Evolutionary conservation across 2,113 vertebrate species (phyloP), one percentile per base, ranked within the genome.

Genomic region (Megalops atlanticus): DNA sequence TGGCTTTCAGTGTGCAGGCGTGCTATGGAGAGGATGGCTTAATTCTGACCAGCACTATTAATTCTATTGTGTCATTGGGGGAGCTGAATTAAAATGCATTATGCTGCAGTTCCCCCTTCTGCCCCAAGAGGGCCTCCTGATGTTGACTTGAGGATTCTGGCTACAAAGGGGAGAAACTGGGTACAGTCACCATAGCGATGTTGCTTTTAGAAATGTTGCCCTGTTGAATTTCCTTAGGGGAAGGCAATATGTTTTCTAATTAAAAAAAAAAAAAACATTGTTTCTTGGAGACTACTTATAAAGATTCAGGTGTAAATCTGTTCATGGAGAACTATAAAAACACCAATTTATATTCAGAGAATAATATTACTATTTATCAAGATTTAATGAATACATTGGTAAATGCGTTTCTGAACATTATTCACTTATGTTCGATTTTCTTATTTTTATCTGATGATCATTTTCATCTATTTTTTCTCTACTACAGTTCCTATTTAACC

Each of bases 61-160:
- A 24, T 45, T 12, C 36, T 6, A 33, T 33, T 77, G 27, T 21
- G 31, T 4, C 0, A 3, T 10, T 31, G 24, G 1, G 2, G n/a
- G 36, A 40, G 38, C 27, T n/a, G 15, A 68, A 69, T 35, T 27
- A 4, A 72, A 45, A 49, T 47, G 12, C 16, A 68, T 43, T 45
- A 4, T 18, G 54, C 21, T 70, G 74, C 54, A 76, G 36, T 76
- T 14, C 35, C 54, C 27, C 0, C 27, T 69, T 69, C 11, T 12
- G 80, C 74, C 80, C 76, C 74, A 45, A 45, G 80, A 64, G 80
- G 80, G 80, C 74, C 73, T 64, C 41, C 27, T 76, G 54, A 64
- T 58, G 58, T 76, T 68, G 73, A 75, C n/a, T 74, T 74, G 78
- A 4, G 15, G 54, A 41, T 75, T n/a, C 16, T 35, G 21, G n/a